Evolutionary conservation across 2,888 invertebrate species (phyloP).

Genomic region (Cantharis rufa): DNA sequence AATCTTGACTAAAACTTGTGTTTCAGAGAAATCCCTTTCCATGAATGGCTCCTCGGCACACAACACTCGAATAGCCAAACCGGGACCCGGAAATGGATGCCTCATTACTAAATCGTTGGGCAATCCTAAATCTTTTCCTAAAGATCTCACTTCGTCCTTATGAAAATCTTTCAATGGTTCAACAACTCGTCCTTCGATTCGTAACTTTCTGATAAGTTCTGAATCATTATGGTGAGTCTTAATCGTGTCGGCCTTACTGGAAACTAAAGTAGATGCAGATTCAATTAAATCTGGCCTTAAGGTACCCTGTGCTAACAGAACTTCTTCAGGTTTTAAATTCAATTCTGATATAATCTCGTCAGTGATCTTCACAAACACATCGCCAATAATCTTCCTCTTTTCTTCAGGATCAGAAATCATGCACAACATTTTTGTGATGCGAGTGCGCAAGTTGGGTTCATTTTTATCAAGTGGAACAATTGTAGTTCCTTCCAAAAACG

Average conservation of each 20-base stretch:
- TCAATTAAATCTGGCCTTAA: constrained; percentile 97
- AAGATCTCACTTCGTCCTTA: constrained; percentile 75
- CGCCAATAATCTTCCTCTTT: constrained; percentile 97
- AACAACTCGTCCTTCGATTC: constrained; percentile 83
- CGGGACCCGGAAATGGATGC: constrained; percentile 99
- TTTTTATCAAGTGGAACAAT: constrained; percentile 66
- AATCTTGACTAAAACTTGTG: constrained; percentile 92
- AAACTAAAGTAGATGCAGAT: constrained; percentile 85
- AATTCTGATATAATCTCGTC: constrained; percentile 87
- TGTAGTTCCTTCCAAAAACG: constrained; percentile 82
- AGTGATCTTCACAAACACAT: constrained; percentile 94
- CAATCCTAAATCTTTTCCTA: constrained; percentile 89
- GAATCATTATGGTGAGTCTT: constrained; percentile 99
- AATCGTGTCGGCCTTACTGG: constrained; percentile 89
- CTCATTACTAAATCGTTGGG: constrained; percentile 85
- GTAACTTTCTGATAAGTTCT: constrained; percentile 78
- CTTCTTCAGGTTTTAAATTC: constrained; percentile 89
- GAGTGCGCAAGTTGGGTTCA: constrained; percentile 61
- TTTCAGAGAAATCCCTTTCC: constrained; percentile 94
- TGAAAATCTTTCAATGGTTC: constrained; percentile 99
- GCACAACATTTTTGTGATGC: constrained; percentile 82
- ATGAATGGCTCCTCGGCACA: constrained; percentile 95
- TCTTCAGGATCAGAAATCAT: constrained; percentile 92
- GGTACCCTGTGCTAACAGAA: constrained; percentile 92
- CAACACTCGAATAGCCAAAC: constrained; percentile 92